Evolutionary conservation across 2,888 invertebrate genomes (phyloP).

Genomic region (Lasioglossum marginatum): DNA sequence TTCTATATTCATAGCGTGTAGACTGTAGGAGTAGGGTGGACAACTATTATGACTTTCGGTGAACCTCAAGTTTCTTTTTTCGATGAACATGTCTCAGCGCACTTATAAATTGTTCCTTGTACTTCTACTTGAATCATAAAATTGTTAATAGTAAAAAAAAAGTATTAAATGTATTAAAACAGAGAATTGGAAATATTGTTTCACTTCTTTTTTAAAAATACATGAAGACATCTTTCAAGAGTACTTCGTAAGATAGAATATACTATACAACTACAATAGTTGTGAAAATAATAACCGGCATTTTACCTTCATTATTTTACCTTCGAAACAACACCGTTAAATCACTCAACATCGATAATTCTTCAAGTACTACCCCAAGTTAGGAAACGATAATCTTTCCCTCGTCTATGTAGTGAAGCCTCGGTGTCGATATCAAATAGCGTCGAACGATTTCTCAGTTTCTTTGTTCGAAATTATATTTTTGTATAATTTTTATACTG

Average conservation of each 20-base stretch:
- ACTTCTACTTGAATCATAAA: background rate
- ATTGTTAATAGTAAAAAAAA: too few relatives aligned
- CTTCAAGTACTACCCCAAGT: background rate
- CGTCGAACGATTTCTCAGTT: slow-evolving; percentile 68
- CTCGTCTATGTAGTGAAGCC: slow-evolving; percentile 35
- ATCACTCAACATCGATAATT: slow-evolving; percentile 29
- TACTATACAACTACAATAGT: background rate
- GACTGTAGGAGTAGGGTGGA: background rate
- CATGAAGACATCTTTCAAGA: background rate
- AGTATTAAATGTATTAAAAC: background rate
- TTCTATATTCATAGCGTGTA: background rate
- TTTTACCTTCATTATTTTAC: slow-evolving; percentile 82
- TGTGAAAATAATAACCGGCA: slow-evolving; percentile 32
- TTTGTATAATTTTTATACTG: slow-evolving; percentile 47
- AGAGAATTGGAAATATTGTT: background rate
- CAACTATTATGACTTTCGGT: slow-evolving; percentile 6
- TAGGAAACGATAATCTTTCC: slow-evolving; percentile 19
- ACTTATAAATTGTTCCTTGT: background rate
- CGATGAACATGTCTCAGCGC: background rate
- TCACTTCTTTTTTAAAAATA: background rate
- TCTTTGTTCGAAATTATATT: slow-evolving; percentile 30
- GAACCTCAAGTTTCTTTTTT: background rate
- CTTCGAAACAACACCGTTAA: slow-evolving; percentile 75
- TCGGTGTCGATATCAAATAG: slow-evolving; percentile 65
- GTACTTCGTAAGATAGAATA: background rate